Conservation (phyloP, 2,888 invertebrate species). For the Teleiodes luculella region DNA sequence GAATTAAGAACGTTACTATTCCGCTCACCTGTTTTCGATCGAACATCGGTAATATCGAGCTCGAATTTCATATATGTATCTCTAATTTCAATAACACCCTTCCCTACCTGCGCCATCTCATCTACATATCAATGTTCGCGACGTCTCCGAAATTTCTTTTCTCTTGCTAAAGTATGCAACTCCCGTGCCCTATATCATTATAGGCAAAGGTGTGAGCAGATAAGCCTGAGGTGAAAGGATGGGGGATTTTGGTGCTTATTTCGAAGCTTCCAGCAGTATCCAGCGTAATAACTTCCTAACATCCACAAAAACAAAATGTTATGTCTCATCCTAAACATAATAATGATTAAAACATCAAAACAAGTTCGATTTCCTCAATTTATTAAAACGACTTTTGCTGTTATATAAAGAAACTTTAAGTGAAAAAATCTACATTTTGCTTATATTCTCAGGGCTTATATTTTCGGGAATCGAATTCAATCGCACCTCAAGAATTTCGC, state of each 20-base stretch:
- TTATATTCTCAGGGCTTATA: neutral
- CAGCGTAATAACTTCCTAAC: too few species aligned
- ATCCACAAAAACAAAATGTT: too few species aligned
- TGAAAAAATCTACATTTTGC: too few species aligned
- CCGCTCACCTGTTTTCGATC: constrained; percentile 41
- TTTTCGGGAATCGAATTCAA: neutral
- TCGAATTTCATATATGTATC: constrained; percentile 68
- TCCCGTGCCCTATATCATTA: constrained; percentile 76
- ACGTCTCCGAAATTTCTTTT: constrained; percentile 71
- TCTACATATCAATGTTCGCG: constrained; percentile 75
- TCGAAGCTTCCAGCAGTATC: neutral
- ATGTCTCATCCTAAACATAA: neutral
- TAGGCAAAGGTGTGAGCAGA: constrained; percentile 32
- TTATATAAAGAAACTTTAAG: too few species aligned
- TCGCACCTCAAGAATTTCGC: constrained; percentile 50
- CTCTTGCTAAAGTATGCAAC: constrained; percentile 71
- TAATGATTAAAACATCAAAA: too few species aligned
- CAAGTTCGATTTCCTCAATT: too few species aligned
- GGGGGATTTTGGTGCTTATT: neutral
- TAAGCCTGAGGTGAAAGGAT: neutral
- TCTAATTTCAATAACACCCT: constrained; percentile 76
- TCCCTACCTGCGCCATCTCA: constrained; percentile 71
- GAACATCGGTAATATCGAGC: constrained; percentile 49
- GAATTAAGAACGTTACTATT: constrained; percentile 7
- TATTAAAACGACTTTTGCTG: too few species aligned